Evolutionary conservation across 2,888 invertebrate species (phyloP).

Genomic region (Parapristionchus giblindavisi): DNA sequence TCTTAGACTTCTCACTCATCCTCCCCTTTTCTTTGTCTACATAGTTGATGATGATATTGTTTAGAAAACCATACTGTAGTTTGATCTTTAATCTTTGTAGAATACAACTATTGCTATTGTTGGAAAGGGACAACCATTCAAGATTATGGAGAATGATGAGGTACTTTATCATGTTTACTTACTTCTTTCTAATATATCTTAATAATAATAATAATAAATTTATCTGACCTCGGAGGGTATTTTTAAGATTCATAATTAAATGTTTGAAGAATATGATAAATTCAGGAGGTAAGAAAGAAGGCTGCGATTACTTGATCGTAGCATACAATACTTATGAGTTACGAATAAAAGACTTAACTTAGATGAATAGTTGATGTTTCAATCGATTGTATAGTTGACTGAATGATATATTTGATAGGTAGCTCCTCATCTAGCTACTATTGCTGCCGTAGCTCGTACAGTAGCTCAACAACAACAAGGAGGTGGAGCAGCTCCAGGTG

Average conservation of each 20-base stretch:
- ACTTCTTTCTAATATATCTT: background rate
- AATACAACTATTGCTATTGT: conserved; percentile 93
- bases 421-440: conserved; percentile 45
- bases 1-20: background rate
- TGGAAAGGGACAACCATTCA: conserved; percentile 84
- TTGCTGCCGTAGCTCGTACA: conserved; percentile 49
- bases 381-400: background rate
- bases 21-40: background rate
- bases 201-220: too few species aligned
- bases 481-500: conserved; percentile 2
- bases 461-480: background rate
- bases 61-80: background rate
- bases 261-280: too few species aligned
- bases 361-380: background rate
- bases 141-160: conserved; percentile 82
- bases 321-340: too few species aligned
- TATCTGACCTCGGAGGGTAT: too few species aligned
- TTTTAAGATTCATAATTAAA: too few species aligned
- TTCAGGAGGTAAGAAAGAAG: too few species aligned
- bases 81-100: conserved; percentile 71
- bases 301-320: too few species aligned
- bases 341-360: background rate
- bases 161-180: conserved; percentile 68
- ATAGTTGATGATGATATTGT: background rate
- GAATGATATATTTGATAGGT: conserved; percentile 33